phyloP scores from a whole-genome alignment of 2,888 invertebrate genomes.

The Tenthredo notha region DNA sequence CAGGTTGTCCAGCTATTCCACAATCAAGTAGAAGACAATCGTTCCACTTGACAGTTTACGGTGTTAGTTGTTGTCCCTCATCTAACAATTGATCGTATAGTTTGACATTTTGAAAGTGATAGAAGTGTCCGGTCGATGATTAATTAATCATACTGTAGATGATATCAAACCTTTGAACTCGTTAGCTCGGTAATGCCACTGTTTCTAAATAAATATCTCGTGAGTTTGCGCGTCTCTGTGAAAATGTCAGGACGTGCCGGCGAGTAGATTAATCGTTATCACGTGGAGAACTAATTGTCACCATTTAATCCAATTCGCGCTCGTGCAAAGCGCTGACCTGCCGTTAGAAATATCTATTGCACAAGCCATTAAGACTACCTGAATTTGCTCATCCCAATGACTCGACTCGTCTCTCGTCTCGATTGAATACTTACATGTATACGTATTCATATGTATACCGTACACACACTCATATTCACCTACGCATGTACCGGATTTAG shows the following conservation, averaged over 20 bases:
- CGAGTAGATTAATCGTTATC: conserved; percentile 37
- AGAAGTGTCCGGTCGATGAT: conserved; percentile 10
- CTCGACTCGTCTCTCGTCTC: conserved; percentile 2
- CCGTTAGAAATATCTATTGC: conserved; percentile 33
- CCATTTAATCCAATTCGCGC: conserved; percentile 28
- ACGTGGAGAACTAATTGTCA: conserved; percentile 38
- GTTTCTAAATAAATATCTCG: conserved; percentile 16
- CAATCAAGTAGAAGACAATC: not conserved
- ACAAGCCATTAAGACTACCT: not conserved
- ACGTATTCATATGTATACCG: not conserved
- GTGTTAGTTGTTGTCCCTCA: conserved; percentile 16
- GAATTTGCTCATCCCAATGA: conserved; percentile 25
- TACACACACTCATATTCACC: conserved; percentile 11
- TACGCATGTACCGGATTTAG: conserved; percentile 1
- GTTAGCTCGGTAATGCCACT: not conserved
- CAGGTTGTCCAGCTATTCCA: conserved; percentile 26
- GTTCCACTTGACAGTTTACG: conserved; percentile 12
- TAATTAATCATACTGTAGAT: conserved; percentile 13
- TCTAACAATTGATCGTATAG: not conserved
- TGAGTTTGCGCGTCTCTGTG: conserved; percentile 17
- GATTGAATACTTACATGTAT: not conserved
- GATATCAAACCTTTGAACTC: conserved; percentile 30
- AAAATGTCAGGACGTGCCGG: conserved; percentile 10
- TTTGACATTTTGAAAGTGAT: conserved; percentile 14
- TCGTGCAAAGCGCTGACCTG: conserved; percentile 29